Evolutionary conservation across 2,888 invertebrate species (phyloP).

Genomic region (Thera britannica): DNA sequence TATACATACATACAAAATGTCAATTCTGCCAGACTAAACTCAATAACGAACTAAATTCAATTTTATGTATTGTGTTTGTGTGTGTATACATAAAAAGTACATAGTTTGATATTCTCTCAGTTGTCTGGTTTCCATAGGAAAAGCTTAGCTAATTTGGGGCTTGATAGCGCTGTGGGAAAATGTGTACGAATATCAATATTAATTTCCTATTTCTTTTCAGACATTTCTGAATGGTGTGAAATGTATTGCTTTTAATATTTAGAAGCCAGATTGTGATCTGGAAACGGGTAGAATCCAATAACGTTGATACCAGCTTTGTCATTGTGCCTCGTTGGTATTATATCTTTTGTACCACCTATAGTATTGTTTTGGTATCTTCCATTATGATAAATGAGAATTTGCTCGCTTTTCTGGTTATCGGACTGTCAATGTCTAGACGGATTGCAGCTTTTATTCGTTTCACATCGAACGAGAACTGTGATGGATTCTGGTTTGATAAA

Average conservation of each 20-base stretch:
- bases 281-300: constrained; percentile 10
- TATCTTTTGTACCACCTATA: constrained; percentile 15
- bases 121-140: no score
- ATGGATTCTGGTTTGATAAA: background rate
- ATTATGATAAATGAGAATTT: constrained; percentile 13
- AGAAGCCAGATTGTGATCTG: background rate
- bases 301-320: constrained; percentile 6
- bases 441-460: constrained; percentile 3
- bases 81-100: no score
- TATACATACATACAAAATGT: no score
- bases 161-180: no score
- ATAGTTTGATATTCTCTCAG: no score
- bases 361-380: constrained; percentile 11
- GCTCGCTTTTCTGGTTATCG: constrained; percentile 1
- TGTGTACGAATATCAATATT: no score
- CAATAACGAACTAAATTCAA: no score
- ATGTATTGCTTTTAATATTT: background rate
- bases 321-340: constrained; percentile 5
- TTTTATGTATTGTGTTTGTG: no score
- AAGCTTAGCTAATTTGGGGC: no score
- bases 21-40: no score
- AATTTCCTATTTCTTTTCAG: background rate
- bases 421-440: constrained; percentile 1
- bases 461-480: background rate
- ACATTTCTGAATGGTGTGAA: background rate